phyloP scores from a whole-genome alignment of 2,888 invertebrate genomes.

The Dioctria rufipes region DNA sequence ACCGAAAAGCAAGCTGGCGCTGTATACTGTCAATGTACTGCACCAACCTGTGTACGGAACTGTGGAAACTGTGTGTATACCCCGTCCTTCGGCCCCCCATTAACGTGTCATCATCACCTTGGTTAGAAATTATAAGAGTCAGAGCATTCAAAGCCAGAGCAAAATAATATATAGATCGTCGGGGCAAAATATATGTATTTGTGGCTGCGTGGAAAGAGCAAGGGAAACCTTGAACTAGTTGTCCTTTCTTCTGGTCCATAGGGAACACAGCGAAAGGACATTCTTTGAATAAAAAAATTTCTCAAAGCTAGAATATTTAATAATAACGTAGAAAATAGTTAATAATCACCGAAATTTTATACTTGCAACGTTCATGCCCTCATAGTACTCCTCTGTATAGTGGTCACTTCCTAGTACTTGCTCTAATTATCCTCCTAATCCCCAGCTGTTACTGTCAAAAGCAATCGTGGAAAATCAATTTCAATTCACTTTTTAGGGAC shows the following conservation, averaged over 20 bases:
- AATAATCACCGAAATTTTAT: background rate
- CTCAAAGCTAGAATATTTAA: background rate
- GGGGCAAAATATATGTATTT: background rate
- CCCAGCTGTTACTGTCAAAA: constrained; percentile 31
- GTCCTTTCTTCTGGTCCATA: constrained; percentile 4
- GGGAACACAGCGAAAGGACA: background rate
- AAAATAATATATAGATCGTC: background rate
- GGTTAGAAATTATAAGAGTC: too few species aligned
- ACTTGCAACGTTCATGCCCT: background rate
- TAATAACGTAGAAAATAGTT: background rate
- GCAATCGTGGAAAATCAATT: constrained; percentile 39
- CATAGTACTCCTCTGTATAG: background rate
- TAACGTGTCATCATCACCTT: background rate
- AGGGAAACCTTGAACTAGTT: constrained; percentile 50
- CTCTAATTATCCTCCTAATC: constrained; percentile 8
- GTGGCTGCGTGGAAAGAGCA: constrained; percentile 17
- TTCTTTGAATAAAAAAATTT: background rate
- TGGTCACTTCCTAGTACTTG: constrained; percentile 5
- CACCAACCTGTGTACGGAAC: constrained; percentile 3
- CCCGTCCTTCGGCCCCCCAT: background rate
- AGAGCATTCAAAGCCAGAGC: too few species aligned
- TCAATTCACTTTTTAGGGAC: constrained; percentile 34
- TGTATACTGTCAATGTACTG: constrained; percentile 37
- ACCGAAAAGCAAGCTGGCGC: constrained; percentile 28
- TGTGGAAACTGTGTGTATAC: constrained; percentile 33